Evolutionary conservation across 2,888 invertebrate species (phyloP).

Genomic region (Melolontha melolontha): DNA sequence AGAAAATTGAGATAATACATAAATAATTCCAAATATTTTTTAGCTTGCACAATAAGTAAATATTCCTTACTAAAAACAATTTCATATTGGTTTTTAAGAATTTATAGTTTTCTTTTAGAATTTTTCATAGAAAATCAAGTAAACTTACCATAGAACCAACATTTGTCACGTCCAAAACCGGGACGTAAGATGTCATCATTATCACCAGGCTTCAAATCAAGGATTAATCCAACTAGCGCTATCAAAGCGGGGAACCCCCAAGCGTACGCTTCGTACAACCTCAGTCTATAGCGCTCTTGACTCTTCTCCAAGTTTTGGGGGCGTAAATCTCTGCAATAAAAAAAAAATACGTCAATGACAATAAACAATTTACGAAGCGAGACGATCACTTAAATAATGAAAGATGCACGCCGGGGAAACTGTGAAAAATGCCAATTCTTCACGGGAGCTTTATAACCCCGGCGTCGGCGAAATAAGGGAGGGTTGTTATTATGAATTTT

Average conservation of each 20-base stretch:
- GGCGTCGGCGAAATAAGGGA: not conserved
- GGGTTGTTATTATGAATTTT: constrained; percentile 2
- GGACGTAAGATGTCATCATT: constrained; percentile 77
- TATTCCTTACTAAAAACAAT: too few relatives aligned
- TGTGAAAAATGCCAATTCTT: constrained; percentile 2
- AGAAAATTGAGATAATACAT: too few relatives aligned
- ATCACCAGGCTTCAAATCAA: constrained; percentile 76
- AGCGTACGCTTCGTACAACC: constrained; percentile 85
- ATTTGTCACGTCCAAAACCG: constrained; percentile 80
- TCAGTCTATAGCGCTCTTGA: constrained; percentile 83
- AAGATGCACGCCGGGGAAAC: not conserved
- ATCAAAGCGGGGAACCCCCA: constrained; percentile 87
- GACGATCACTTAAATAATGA: not conserved
- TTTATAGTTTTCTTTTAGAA: too few relatives aligned
- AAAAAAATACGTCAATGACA: constrained; percentile 30
- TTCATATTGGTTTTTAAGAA: too few relatives aligned
- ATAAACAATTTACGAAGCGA: constrained; percentile 17
- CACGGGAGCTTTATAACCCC: constrained; percentile 5
- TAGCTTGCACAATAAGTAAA: too few relatives aligned
- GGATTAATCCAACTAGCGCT: constrained; percentile 78
- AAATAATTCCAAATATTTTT: too few relatives aligned
- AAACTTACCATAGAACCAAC: constrained; percentile 85
- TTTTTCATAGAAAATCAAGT: not conserved
- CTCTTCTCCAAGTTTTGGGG: constrained; percentile 87
- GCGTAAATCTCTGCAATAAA: constrained; percentile 78